Conservation (phyloP, 1,140 invertebrate genomes). For the Papilio polytes region DNA sequence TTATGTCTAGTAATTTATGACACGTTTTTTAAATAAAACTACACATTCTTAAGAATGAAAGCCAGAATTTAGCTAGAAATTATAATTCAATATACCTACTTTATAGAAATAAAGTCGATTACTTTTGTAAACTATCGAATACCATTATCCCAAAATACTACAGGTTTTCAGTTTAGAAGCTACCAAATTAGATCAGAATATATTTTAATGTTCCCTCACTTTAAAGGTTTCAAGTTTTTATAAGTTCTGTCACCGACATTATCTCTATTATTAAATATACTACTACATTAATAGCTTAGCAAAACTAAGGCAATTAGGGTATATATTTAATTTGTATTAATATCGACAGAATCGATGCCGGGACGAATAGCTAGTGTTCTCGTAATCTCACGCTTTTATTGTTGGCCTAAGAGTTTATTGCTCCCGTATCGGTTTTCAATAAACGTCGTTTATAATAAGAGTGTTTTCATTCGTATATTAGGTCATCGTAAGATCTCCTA, state of each 20-base stretch:
- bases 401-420: conserved; percentile 23
- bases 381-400: not conserved
- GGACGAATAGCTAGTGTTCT: not conserved
- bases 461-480: conserved; percentile 13
- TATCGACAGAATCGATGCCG: not conserved
- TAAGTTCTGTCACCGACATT: not conserved
- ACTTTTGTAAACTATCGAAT: not conserved
- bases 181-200: not conserved
- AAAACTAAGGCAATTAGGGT: not conserved
- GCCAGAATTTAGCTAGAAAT: not conserved
- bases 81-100: not conserved
- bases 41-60: not conserved
- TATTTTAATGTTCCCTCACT: not conserved
- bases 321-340: not conserved
- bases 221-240: not conserved
- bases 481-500: not conserved
- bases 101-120: not conserved
- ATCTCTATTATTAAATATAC: not conserved
- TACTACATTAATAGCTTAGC: not conserved
- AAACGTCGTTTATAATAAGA: conserved; percentile 41
- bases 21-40: no score
- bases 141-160: not conserved
- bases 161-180: not conserved
- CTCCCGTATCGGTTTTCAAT: conserved; percentile 45
- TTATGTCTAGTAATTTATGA: not conserved